Conservation (phyloP, 2,888 invertebrate genomes). For the Pheosia gnoma region DNA sequence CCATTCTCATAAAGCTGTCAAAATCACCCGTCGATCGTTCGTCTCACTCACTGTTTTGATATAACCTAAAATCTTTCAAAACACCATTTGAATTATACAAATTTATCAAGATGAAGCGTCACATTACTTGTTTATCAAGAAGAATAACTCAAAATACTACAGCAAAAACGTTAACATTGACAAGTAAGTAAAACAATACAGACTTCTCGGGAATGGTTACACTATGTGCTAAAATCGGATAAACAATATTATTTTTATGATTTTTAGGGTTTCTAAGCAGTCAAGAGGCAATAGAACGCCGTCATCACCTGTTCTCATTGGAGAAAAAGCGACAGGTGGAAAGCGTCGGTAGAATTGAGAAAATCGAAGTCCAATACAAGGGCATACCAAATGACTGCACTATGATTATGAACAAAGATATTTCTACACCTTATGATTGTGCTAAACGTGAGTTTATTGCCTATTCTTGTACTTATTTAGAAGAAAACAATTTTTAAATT, state of each 20-base stretch:
- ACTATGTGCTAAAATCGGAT: not conserved
- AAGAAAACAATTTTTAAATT: too few relatives aligned
- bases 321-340: conserved; percentile 91
- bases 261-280: conserved; percentile 76
- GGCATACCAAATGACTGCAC: conserved; percentile 89
- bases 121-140: conserved; percentile 52
- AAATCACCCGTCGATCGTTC: too few relatives aligned
- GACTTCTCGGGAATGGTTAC: not conserved
- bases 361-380: conserved; percentile 93
- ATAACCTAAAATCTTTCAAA: too few relatives aligned
- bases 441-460: conserved; percentile 88
- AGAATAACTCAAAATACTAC: conserved; percentile 47
- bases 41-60: too few relatives aligned
- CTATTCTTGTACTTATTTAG: too few relatives aligned
- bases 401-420: conserved; percentile 94
- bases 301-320: conserved; percentile 89
- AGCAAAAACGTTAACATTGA: conserved; percentile 39
- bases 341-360: conserved; percentile 93
- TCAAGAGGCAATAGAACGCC: conserved; percentile 80
- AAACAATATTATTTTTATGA: conserved; percentile 7
- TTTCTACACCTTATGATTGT: conserved; percentile 97
- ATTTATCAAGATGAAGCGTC: conserved; percentile 57
- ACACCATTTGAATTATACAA: too few relatives aligned
- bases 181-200: conserved; percentile 53
- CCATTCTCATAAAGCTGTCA: not conserved